Evolutionary conservation across 2,113 vertebrate species (phyloP), one percentile per base, ranked within the genome.

Genomic region (Triplophysa rosa): DNA sequence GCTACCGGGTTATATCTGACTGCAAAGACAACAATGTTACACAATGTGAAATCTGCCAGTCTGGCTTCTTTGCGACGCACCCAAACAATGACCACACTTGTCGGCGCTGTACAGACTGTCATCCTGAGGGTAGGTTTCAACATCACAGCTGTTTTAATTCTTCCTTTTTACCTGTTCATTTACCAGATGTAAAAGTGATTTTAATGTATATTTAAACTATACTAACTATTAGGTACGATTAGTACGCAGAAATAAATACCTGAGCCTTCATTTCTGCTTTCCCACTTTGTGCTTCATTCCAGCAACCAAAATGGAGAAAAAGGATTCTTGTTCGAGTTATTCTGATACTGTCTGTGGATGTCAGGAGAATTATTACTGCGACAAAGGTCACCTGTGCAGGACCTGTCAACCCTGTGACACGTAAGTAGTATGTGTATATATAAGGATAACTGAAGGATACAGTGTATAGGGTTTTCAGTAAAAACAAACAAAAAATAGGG

Each of bases 301-400:
- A 14, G 16, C 12, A 92, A 91, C 37, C 0, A 86, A 88, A 64
- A 80, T 88, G n/a, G 78, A 82, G 42, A 62, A 0, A 19, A 37
- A 52, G 0, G 24, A 19, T 1, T 0, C 0, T 0, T 92, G 91
- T 29, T 87, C 79, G 0, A 0, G 0, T 7, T 4, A 0, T 21
- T 19, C 2, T 0, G 4, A 93, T 62, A 2, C 84, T 0, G 87
- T 76, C 72, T 93, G 92, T 78, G 17, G 8, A 26, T 93, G 92
- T 66, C 26, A 78, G 66, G 0, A 67, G 0, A n/a, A 12, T 9
- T 59, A 89, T 63, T 93, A 76, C n/a, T 92, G 91, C 65, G 12
- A 0, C 33, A 72, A 13, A 4, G 17, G 0, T 3, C 45, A 49
- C 2, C 8, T 0, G 8, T 92, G 91, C 24, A 72, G 0, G 24